phyloP scores from a whole-genome alignment of 2,113 vertebrate genomes.

The Coptodon bakossiorum region DNA sequence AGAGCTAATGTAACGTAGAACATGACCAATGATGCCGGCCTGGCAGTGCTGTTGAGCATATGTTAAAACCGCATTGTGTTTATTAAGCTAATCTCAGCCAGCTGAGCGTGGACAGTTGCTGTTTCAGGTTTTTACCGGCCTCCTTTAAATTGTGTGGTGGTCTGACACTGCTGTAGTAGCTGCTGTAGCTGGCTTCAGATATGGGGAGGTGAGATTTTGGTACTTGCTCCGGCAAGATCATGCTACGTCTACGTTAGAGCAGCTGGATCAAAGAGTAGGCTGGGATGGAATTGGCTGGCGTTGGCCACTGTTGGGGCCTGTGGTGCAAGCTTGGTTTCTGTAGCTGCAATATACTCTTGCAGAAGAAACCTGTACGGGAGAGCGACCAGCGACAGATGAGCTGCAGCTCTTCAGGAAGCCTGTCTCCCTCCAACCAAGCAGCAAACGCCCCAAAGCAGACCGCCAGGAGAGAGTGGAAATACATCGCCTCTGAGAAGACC shows the following conservation, averaged over 20 bases:
- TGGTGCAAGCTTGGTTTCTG: slow-evolving; percentile 76
- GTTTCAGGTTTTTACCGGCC: not conserved
- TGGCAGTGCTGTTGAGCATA: slow-evolving; percentile 10
- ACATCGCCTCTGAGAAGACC: slow-evolving; percentile 96
- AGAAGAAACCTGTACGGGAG: slow-evolving; percentile 96
- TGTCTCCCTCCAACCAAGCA: slow-evolving; percentile 83
- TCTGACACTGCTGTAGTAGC: not conserved
- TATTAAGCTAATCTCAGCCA: not conserved
- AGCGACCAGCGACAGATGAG: slow-evolving; percentile 91
- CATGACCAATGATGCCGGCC: not conserved
- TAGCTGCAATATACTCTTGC: slow-evolving; percentile 94
- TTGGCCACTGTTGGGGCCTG: slow-evolving; percentile 28
- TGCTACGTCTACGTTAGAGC: not conserved
- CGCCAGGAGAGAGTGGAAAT: slow-evolving; percentile 96
- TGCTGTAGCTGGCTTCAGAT: not conserved
- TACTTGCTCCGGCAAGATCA: not conserved
- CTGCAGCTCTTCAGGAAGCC: slow-evolving; percentile 89
- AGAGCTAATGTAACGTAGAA: not conserved
- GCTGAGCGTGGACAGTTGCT: not conserved
- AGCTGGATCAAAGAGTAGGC: not conserved
- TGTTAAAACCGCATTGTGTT: not conserved
- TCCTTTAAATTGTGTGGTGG: not conserved
- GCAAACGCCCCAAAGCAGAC: slow-evolving; percentile 69
- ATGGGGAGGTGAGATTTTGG: not conserved
- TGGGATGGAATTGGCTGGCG: not conserved